Percentiles rank a stretch among this genome's conserved stretches.
These are phyloP conservation scores for Sesia apiformis DNA, from an alignment of 2,888 invertebrate genomes.

Conservation along the genomic window DNA sequence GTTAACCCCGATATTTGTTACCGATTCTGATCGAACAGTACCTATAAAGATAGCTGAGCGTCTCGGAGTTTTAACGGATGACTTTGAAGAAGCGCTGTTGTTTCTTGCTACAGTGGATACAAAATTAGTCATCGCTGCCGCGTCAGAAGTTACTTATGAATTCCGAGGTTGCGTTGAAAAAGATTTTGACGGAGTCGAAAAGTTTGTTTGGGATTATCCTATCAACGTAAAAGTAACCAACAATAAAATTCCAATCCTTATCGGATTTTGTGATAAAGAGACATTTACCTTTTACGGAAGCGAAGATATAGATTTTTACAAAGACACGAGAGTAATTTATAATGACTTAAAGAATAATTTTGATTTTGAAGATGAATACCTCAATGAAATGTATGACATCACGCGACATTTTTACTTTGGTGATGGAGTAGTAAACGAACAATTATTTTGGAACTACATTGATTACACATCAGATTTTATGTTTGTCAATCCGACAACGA, in stretches of 20 bases:
- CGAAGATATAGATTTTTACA: background rate
- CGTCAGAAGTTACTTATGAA: background rate
- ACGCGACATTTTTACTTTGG: conserved; percentile 35
- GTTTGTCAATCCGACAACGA: conserved; percentile 24
- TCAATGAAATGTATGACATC: conserved; percentile 12
- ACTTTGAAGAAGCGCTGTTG: conserved; percentile 17
- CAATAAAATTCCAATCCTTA: conserved; percentile 9
- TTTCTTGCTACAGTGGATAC: conserved; percentile 15
- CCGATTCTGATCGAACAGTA: conserved; percentile 11
- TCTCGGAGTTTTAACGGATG: conserved; percentile 20
- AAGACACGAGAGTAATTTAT: conserved; percentile 3
- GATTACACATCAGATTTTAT: conserved; percentile 28
- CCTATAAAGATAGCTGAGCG: conserved; percentile 20
- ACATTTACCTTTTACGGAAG: background rate
- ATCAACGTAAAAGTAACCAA: conserved; percentile 1
- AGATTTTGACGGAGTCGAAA: conserved; percentile 8
- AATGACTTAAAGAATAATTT: conserved; percentile 10
- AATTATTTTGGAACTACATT: conserved; percentile 20
- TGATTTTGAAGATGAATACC: conserved; percentile 12
- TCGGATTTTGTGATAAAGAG: conserved; percentile 9
- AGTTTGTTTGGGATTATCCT: conserved; percentile 9
- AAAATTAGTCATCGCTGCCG: conserved; percentile 2
- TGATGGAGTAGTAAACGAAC: conserved; percentile 19
- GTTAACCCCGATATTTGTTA: conserved; percentile 4
- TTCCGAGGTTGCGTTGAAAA: conserved; percentile 14